phyloP scores from a whole-genome alignment of 1,140 invertebrate species.

The Calliopsis andreniformis region DNA sequence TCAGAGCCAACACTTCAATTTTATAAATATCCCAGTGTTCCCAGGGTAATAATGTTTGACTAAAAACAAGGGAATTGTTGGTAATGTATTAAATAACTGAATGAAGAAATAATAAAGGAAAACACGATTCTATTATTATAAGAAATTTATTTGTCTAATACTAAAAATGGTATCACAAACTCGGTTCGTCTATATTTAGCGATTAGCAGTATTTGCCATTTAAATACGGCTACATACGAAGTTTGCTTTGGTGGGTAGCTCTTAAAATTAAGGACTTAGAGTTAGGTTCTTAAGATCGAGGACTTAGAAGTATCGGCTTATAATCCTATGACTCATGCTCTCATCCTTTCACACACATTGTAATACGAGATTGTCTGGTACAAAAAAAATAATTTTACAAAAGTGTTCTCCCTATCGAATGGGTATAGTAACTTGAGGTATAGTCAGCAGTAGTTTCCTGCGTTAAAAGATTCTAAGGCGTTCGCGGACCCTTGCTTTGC shows the following conservation, averaged over 20 bases:
- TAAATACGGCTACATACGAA: too few relatives aligned
- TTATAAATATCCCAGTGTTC: slow-evolving; percentile 60
- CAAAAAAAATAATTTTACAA: too few relatives aligned
- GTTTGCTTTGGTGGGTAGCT: slow-evolving; percentile 39
- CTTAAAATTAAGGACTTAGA: slow-evolving; percentile 13
- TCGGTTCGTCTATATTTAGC: not conserved
- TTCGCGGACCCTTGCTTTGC: not conserved
- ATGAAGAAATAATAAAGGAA: not conserved
- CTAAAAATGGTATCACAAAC: slow-evolving; percentile 21
- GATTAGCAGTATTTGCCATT: too few relatives aligned
- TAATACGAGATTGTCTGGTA: not conserved
- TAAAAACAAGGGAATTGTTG: not conserved
- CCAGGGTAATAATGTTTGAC: slow-evolving; percentile 56
- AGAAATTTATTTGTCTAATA: slow-evolving; percentile 8
- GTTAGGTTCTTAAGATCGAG: too few relatives aligned
- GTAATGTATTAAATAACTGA: too few relatives aligned
- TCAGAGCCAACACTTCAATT: slow-evolving; percentile 17
- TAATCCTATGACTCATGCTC: not conserved
- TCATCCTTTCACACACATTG: not conserved
- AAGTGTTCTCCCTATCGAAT: not conserved
- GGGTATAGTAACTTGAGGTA: not conserved
- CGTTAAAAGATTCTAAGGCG: not conserved
- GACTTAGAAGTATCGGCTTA: not conserved
- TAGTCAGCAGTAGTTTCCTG: not conserved
- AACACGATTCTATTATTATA: not conserved